Conservation (phyloP, 1,140 invertebrate species). For the Meloidogyne floridensis region DNA sequence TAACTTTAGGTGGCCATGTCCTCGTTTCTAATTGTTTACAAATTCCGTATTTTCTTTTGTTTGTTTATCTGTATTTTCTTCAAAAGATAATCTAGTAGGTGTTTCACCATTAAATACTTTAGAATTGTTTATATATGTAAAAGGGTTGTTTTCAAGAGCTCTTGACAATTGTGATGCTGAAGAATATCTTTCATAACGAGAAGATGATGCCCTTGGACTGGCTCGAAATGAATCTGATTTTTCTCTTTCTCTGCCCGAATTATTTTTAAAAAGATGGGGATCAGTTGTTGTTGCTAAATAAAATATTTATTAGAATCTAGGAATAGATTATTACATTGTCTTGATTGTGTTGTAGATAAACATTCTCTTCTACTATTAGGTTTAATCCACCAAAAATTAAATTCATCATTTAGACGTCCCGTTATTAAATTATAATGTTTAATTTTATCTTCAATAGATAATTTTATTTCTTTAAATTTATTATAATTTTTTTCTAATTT, state of each 20-base stretch:
- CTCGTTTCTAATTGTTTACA: not conserved
- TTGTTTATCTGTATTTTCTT: not conserved
- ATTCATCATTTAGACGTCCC: not conserved
- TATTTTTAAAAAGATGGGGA: not conserved
- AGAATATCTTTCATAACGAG: not conserved
- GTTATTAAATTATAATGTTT: not conserved
- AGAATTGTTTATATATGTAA: constrained; percentile 1
- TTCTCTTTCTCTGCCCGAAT: not conserved
- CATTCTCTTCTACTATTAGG: not conserved
- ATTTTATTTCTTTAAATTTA: not conserved
- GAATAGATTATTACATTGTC: not conserved
- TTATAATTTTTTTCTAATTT: not conserved
- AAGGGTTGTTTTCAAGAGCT: not conserved
- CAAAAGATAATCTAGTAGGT: not conserved
- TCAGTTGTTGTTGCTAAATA: not conserved
- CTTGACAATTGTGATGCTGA: not conserved
- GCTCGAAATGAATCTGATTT: not conserved
- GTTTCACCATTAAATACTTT: constrained; percentile 9
- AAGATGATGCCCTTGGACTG: not conserved
- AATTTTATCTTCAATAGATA: not conserved
- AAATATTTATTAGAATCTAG: not conserved
- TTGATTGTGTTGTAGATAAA: not conserved
- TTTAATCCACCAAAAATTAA: not conserved
- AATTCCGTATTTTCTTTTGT: not conserved
- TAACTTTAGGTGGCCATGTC: not conserved